Evolutionary conservation across 2,888 invertebrate genomes (phyloP), one percentile per base, ranked within the genome.

Genomic region (Tromatobia lineatoria): DNA sequence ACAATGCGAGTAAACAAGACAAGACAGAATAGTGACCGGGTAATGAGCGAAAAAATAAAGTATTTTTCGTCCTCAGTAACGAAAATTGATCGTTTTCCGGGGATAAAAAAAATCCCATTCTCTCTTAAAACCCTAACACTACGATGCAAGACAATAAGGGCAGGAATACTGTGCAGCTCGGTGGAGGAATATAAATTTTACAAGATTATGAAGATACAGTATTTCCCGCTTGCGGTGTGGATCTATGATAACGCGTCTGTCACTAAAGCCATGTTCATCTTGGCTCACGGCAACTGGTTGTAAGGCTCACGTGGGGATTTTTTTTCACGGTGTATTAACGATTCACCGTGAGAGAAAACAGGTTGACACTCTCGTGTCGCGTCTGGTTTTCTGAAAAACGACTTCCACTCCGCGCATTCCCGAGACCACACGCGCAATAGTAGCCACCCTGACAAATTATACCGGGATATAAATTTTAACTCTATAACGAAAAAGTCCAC

Each of bases 361-460:
- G 52, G 64, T 50, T 52, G 52, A 64, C 47, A 13, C 73, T 45
- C 52, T 23, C 38, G 20, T 64, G 64, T 34, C 64, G 23, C 34
- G 10, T 42, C 52, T 13, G 11, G 38, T n/a, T 50, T 23, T 1
- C 61, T 52, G 61, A 70, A 64, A 71, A 81, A 71, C 34, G n/a
- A 15, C 20, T 34, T 38, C 6, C 64, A 45, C 57, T 70, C 38
- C 64, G 15, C 69, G 50, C 25, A 52, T 45, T 45, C 50, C 10
- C 54, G 6, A 18, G 52, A 18, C 11, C 11, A n/a, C 15, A 34
- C 25, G 4, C 45, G 15, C 25, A 15, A 57, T 25, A 45, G 13
- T 34, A 15, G 11, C 70, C n/a, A 3, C 15, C 54, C 45, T 42
- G 75, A 80, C 50, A 75, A 67, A 69, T 50, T 70, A n/a, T 67